These are phyloP conservation scores for Tetramorium bicarinatum DNA, from an alignment of 2,888 invertebrate genomes.

Conservation along the genomic window DNA sequence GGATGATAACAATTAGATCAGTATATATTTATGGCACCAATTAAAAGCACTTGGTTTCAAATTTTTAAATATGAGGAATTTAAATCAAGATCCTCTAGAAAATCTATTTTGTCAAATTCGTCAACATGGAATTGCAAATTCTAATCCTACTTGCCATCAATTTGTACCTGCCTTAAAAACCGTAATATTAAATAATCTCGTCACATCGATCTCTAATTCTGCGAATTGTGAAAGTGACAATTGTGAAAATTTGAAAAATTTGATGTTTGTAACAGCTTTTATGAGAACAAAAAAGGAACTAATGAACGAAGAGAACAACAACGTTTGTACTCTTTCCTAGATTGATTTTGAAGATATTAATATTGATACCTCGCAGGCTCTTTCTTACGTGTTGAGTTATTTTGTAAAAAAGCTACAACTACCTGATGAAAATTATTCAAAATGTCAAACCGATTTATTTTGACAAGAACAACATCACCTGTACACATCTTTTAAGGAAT, in stretches of 20 bases:
- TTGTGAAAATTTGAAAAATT: slow-evolving; percentile 9
- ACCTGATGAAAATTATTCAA: no score
- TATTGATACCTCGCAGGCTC: slow-evolving; percentile 9
- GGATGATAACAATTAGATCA: background rate
- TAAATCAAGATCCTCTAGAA: slow-evolving; percentile 13
- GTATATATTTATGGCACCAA: slow-evolving; percentile 2
- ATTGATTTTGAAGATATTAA: background rate
- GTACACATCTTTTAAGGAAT: no score
- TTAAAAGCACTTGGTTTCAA: background rate
- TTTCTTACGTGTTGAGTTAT: slow-evolving; percentile 12
- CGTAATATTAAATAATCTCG: background rate
- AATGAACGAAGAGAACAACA: no score
- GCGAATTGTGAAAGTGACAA: background rate
- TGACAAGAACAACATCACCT: no score
- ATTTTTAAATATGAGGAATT: slow-evolving; percentile 9
- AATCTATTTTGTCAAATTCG: slow-evolving; percentile 13
- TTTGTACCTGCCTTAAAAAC: background rate
- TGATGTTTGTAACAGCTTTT: background rate
- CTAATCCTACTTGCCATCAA: background rate
- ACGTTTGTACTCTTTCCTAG: background rate
- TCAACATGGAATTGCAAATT: slow-evolving; percentile 13
- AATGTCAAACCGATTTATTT: no score
- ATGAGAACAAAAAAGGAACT: background rate
- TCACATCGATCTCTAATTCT: background rate
- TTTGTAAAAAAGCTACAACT: background rate